Evolutionary conservation across 2,888 invertebrate genomes (phyloP), one percentile per base, ranked within the genome.

Genomic region (Dicranocentrus wangi): DNA sequence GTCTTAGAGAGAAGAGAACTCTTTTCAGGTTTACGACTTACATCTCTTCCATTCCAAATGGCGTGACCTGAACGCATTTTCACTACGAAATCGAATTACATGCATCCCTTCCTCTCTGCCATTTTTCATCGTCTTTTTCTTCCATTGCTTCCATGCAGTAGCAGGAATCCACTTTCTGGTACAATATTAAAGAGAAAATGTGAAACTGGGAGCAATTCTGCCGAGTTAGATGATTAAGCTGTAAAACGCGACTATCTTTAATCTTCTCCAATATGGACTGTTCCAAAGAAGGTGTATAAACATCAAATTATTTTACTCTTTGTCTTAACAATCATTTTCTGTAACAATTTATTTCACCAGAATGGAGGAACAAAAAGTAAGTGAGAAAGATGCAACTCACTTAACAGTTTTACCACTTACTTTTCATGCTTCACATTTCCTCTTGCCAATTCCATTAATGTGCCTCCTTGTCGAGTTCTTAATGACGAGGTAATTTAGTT

Each of bases 61-160:
- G 87, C 87, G 87, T 87, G 87, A 87, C 87, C 85, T 83, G 83
- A 78, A 66, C 82, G 82, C 86, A 87, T 87, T 86, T 85, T 80
- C 83, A 81, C 83, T 79, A 73, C 77, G 81, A 85, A 86, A 85
- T 86, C 85, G 85, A 86, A 85, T 86, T 85, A 84, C 84, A 84
- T 85, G 83, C 85, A 82, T 83, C 82, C 79, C 77, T 82, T 76
- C 32, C 71, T 75, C 69, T 63, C 21, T 53, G 77, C 84, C 82
- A 82, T 82, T 82, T 82, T 80, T 82, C 82, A 82, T 80, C 60
- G 61, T 63, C 60, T 65, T 70, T 79, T 66, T 69, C 53, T 53
- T 51, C 39, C 19, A 51, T 32, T 63, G 68, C 60, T n/a, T 72
- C 39, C n/a, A n/a, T n/a, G n/a, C n/a, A n/a, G n/a, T n/a, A n/a